Conservation (phyloP, 2,888 invertebrate genomes). For the Cistogaster globosa region DNA sequence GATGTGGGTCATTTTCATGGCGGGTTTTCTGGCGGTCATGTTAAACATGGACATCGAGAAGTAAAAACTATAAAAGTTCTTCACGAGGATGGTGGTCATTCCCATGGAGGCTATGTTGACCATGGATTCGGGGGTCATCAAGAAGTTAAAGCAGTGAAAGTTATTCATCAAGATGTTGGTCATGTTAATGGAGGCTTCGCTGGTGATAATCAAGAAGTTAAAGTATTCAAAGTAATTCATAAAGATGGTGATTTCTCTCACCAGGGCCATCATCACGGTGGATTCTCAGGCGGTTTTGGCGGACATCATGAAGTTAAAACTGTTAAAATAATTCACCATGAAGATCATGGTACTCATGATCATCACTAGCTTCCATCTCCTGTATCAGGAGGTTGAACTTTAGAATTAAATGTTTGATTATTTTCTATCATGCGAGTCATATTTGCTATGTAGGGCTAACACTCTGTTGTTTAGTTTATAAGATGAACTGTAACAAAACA, state of each 20-base stretch:
- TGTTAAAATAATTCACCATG: constrained; percentile 50
- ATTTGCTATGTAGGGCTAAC: too few species aligned
- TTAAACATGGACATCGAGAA: constrained; percentile 52
- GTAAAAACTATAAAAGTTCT: constrained; percentile 75
- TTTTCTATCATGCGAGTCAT: too few species aligned
- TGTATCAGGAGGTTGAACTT: too few species aligned
- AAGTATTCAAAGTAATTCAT: constrained; percentile 56
- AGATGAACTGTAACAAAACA: too few species aligned
- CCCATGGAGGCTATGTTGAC: neutral
- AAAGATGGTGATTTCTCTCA: constrained; percentile 52
- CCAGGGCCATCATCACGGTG: constrained; percentile 29
- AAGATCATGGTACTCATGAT: constrained; percentile 33
- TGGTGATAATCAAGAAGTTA: constrained; percentile 47
- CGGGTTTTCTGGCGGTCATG: constrained; percentile 9
- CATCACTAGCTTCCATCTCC: too few species aligned
- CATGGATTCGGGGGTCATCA: constrained; percentile 66
- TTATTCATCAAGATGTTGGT: constrained; percentile 16
- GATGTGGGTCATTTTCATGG: constrained; percentile 26
- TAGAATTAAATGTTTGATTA: too few species aligned
- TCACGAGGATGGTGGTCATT: constrained; percentile 63
- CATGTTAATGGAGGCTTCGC: constrained; percentile 8
- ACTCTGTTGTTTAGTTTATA: too few species aligned
- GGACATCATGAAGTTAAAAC: constrained; percentile 48
- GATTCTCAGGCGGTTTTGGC: too few species aligned
- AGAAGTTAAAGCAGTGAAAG: constrained; percentile 73